These are phyloP conservation scores for Phycodurus eques DNA, from an alignment of 2,113 vertebrate genomes.

Conservation along the genomic window DNA sequence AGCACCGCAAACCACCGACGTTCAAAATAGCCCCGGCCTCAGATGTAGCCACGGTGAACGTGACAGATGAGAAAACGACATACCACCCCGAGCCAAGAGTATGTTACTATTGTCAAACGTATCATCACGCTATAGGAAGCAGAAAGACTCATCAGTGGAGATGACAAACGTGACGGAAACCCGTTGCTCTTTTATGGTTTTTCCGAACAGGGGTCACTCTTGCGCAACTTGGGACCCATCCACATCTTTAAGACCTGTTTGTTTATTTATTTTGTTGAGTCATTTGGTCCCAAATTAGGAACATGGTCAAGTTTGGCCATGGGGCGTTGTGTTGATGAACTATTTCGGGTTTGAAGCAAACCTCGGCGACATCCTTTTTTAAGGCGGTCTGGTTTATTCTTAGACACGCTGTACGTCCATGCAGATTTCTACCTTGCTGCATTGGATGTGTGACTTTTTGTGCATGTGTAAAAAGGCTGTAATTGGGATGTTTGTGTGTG, in stretches of 20 bases:
- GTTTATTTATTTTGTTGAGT: constrained; percentile 44
- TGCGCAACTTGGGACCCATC: constrained; percentile 17
- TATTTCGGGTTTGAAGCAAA: constrained; percentile 63
- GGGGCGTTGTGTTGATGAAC: constrained; percentile 65
- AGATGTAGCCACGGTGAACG: constrained; percentile 48
- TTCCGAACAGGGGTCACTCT: constrained; percentile 14
- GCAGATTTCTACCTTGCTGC: constrained; percentile 20
- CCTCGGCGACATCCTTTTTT: constrained; percentile 56
- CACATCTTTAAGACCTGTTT: constrained; percentile 52
- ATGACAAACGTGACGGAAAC: background rate
- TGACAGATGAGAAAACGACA: constrained; percentile 58
- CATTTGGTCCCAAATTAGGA: constrained; percentile 58
- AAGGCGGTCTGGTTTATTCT: constrained; percentile 57
- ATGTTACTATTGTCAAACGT: constrained; percentile 39
- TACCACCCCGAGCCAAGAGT: constrained; percentile 40
- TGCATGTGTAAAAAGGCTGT: constrained; percentile 34
- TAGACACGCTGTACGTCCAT: constrained; percentile 43
- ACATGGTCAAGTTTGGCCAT: constrained; percentile 34
- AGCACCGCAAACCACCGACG: constrained; percentile 60
- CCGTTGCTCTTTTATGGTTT: background rate
- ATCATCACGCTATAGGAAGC: constrained; percentile 35
- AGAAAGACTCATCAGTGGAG: constrained; percentile 20
- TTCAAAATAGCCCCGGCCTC: constrained; percentile 57
- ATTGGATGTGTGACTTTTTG: constrained; percentile 20
- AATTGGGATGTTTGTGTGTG: constrained; percentile 55